A percentile compares a stretch with the other conserved stretches of the same genome.
Conservation (phyloP, 2,888 invertebrate species). For the Unio delphinus region DNA sequence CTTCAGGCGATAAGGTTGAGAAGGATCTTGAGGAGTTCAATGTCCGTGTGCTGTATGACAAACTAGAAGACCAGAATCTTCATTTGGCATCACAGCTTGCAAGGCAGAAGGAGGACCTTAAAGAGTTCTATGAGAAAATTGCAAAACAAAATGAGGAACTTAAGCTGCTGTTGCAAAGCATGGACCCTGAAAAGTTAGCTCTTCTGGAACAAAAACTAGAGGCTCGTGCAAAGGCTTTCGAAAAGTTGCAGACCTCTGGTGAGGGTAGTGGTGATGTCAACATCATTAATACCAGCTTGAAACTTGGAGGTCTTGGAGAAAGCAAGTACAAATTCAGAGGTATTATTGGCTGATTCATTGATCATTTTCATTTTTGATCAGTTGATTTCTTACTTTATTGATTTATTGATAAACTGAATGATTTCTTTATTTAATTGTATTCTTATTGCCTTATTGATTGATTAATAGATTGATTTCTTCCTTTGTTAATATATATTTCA, state of each 20-base stretch:
- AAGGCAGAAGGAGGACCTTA: slow-evolving; percentile 64
- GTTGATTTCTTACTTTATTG: too few relatives aligned
- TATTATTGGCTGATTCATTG: slow-evolving; percentile 5
- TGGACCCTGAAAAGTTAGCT: slow-evolving; percentile 61
- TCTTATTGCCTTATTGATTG: too few relatives aligned
- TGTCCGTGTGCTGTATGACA: slow-evolving; percentile 67
- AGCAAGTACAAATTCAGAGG: slow-evolving; percentile 46
- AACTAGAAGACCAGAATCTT: slow-evolving; percentile 69
- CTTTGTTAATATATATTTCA: too few relatives aligned
- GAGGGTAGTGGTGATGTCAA: slow-evolving; percentile 36
- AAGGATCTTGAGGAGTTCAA: slow-evolving; percentile 66
- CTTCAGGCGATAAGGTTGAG: slow-evolving; percentile 38
- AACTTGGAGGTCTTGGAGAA: slow-evolving; percentile 31
- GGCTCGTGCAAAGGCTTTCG: slow-evolving; percentile 30
- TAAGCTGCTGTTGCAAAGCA: slow-evolving; percentile 56
- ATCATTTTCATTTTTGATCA: too few relatives aligned
- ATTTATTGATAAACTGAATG: too few relatives aligned
- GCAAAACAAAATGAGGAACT: slow-evolving; percentile 63
- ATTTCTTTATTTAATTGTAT: too few relatives aligned
- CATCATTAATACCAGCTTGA: slow-evolving; percentile 46
- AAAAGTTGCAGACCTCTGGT: slow-evolving; percentile 43
- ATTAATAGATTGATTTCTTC: too few relatives aligned
- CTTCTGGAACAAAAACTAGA: slow-evolving; percentile 48
- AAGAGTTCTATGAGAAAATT: slow-evolving; percentile 63
- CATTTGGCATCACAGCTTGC: slow-evolving; percentile 68